Percentiles rank a stretch among this genome's conserved stretches.
These are phyloP conservation scores for Hyles vespertilio DNA, from an alignment of 1,140 invertebrate species.

Conservation along the genomic window DNA sequence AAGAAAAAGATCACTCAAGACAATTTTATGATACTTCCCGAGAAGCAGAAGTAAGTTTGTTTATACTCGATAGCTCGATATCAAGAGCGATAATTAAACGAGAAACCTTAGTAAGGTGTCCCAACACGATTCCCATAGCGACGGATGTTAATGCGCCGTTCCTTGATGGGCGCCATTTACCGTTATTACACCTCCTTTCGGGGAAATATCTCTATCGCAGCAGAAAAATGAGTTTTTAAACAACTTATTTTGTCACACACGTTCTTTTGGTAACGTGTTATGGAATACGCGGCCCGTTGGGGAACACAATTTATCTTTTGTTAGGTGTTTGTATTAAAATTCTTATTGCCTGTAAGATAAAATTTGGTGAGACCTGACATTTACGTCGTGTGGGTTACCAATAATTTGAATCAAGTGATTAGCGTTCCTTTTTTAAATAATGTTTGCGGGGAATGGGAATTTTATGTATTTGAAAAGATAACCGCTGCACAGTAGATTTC, in stretches of 20 bases:
- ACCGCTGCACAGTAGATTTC: too few species aligned
- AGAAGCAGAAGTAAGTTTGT: too few species aligned
- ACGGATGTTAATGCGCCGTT: slow-evolving; percentile 45
- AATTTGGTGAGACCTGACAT: too few species aligned
- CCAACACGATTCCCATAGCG: slow-evolving; percentile 32
- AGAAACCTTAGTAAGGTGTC: slow-evolving; percentile 23
- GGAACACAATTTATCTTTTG: not conserved
- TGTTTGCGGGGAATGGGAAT: too few species aligned
- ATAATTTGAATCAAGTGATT: too few species aligned
- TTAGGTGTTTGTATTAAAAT: too few species aligned
- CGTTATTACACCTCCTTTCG: slow-evolving; percentile 48
- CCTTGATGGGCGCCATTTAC: slow-evolving; percentile 48
- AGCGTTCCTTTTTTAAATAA: too few species aligned
- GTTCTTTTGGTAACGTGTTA: slow-evolving; percentile 15
- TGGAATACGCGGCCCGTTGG: not conserved
- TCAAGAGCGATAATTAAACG: slow-evolving; percentile 6
- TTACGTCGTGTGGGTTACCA: too few species aligned
- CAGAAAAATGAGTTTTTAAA: slow-evolving; percentile 52
- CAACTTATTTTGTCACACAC: slow-evolving; percentile 48
- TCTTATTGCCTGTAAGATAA: too few species aligned
- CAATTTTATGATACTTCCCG: not conserved
- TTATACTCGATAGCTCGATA: too few species aligned
- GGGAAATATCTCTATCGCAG: slow-evolving; percentile 42
- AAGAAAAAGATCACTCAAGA: too few species aligned
- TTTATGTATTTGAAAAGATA: too few species aligned